phyloP scores from a whole-genome alignment of 2,113 vertebrate genomes.

The Gasterosteus aculeatus region DNA sequence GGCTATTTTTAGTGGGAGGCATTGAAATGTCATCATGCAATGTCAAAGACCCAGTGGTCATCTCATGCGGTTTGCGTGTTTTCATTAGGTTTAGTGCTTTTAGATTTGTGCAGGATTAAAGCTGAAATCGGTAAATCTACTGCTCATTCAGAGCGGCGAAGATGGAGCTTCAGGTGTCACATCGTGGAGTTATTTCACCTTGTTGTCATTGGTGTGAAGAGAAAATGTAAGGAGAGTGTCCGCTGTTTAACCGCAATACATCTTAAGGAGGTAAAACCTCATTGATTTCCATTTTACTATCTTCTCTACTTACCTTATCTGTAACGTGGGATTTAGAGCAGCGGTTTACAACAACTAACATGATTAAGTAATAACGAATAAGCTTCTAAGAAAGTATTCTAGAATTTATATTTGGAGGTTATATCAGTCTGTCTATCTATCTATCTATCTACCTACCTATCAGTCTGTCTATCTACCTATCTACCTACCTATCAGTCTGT shows the following conservation, averaged over 20 bases:
- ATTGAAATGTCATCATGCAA: slow-evolving; percentile 76
- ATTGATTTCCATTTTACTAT: not conserved
- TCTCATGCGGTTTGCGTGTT: slow-evolving; percentile 30
- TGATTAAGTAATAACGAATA: not conserved
- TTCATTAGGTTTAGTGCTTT: not conserved
- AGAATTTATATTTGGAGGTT: too few species aligned
- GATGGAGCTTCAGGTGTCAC: too few species aligned
- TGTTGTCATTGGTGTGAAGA: not conserved
- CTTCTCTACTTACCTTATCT: not conserved
- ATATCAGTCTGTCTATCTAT: too few species aligned
- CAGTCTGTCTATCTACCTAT: too few species aligned
- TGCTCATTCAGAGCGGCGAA: not conserved
- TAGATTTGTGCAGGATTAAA: not conserved
- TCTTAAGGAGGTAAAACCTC: not conserved
- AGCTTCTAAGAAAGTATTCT: too few species aligned
- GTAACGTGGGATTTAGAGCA: not conserved
- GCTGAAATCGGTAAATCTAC: not conserved
- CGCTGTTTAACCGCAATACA: too few species aligned
- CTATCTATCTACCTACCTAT: too few species aligned
- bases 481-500: too few species aligned
- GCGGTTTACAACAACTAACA: not conserved
- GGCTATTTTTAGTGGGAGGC: slow-evolving; percentile 72
- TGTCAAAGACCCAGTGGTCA: slow-evolving; percentile 60
- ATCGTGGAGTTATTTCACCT: not conserved
- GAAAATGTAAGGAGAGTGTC: not conserved